phyloP scores from a whole-genome alignment of 2,113 vertebrate genomes.

The Hippocampus zosterae region DNA sequence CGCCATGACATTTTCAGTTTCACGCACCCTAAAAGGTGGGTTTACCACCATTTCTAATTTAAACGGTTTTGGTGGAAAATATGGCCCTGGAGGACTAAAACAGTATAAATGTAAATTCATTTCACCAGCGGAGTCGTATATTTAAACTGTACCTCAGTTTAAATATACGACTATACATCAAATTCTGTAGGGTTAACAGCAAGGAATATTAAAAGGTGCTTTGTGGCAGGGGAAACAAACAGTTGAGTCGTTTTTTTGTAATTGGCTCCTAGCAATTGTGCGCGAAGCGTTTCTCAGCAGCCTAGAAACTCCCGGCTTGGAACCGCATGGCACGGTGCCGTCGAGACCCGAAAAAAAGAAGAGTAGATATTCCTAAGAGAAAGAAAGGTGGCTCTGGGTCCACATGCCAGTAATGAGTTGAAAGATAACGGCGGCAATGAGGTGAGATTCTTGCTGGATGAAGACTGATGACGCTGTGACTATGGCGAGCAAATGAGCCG shows the following conservation, averaged over 20 bases:
- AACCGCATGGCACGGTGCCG: neutral
- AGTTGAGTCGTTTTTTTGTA: neutral
- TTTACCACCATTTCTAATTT: neutral
- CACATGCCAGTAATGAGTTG: neutral
- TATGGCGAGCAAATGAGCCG: conserved; percentile 5
- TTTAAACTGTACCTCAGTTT: neutral
- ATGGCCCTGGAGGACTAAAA: neutral
- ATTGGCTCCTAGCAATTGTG: neutral
- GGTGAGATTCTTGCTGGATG: neutral
- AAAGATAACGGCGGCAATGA: neutral
- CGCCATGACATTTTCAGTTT: neutral
- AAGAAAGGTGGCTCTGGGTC: neutral
- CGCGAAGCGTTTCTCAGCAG: neutral
- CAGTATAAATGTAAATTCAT: neutral
- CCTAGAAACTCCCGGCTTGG: neutral
- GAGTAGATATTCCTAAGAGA: neutral
- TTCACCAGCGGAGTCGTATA: neutral
- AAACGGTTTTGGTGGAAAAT: too few relatives aligned
- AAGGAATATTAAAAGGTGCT: neutral
- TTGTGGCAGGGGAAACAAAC: neutral
- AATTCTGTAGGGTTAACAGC: neutral
- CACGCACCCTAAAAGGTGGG: neutral
- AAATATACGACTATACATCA: too few relatives aligned
- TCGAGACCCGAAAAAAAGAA: neutral
- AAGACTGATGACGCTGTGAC: conserved; percentile 6